Percentiles rank a stretch among this genome's conserved stretches.
phyloP scores from a whole-genome alignment of 2,888 invertebrate species.

The Dilophus febrilis region DNA sequence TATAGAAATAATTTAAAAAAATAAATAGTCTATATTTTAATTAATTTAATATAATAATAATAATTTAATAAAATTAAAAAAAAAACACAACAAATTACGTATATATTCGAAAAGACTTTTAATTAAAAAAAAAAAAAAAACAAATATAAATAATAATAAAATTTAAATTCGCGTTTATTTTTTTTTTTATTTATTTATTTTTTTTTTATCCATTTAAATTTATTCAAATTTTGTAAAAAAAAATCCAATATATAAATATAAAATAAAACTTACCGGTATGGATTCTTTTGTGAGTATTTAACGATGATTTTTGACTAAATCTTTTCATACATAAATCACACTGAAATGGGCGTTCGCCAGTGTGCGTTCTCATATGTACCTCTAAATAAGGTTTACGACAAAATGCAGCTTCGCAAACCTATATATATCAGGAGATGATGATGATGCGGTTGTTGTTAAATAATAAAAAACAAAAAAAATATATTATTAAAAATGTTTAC shows the following conservation, averaged over 20 bases:
- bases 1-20: neutral
- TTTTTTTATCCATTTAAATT: neutral
- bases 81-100: no score
- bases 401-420: slow-evolving; percentile 59
- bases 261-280: slow-evolving; percentile 44
- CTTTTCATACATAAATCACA: slow-evolving; percentile 51
- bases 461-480: neutral
- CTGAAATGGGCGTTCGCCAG: slow-evolving; percentile 32
- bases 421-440: slow-evolving; percentile 8
- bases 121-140: no score
- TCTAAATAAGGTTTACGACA: slow-evolving; percentile 66
- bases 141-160: no score
- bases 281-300: slow-evolving; percentile 53
- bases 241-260: neutral
- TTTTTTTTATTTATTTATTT: neutral
- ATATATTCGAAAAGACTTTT: no score
- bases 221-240: neutral
- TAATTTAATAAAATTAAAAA: no score
- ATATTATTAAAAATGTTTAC: no score
- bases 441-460: no score
- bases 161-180: no score
- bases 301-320: slow-evolving; percentile 54
- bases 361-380: slow-evolving; percentile 48
- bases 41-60: no score
- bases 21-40: neutral